Evolutionary conservation across 2,797 vertebrate genomes (phyloP).

Genomic region (Coregonus suidteri): DNA sequence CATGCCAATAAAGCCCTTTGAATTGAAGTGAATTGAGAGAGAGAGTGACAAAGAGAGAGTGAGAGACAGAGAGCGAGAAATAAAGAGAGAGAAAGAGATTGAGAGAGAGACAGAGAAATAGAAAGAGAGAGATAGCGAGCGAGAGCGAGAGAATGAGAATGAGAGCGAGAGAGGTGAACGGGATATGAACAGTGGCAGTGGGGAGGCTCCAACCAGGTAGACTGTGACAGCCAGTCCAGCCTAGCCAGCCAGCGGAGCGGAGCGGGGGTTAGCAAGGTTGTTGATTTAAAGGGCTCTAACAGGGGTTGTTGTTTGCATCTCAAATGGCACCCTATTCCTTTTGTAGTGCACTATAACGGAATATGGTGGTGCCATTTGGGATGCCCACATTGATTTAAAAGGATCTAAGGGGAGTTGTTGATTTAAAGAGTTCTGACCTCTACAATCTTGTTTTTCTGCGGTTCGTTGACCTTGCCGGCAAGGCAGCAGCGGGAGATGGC

Average conservation of each 20-base stretch:
- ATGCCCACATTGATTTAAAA: neutral
- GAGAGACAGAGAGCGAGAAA: neutral
- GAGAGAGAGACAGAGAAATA: neutral
- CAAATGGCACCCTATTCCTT: no score
- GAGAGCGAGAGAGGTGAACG: neutral
- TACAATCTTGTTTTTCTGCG: constrained; percentile 91
- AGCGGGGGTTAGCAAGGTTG: constrained; percentile 16
- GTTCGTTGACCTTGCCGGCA: constrained; percentile 92
- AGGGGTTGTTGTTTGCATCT: no score
- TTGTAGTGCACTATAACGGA: neutral
- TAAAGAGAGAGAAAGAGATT: neutral
- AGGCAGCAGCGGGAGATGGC: constrained; percentile 93
- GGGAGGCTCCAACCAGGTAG: constrained; percentile 4
- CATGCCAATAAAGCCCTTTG: no score
- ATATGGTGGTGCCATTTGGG: neutral
- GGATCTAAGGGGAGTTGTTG: constrained; percentile 21
- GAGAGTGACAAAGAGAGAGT: neutral
- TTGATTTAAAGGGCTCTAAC: neutral
- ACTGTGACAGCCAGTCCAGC: constrained; percentile 29
- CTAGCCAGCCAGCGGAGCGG: no score
- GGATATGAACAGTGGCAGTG: neutral
- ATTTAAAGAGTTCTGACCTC: constrained; percentile 76
- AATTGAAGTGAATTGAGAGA: neutral
- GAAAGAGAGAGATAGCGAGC: neutral
- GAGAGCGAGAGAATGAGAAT: neutral